These are phyloP conservation scores for Pseudotriccus pelzelni DNA, from an alignment of 2,797 vertebrate genomes.

Conservation along the genomic window DNA sequence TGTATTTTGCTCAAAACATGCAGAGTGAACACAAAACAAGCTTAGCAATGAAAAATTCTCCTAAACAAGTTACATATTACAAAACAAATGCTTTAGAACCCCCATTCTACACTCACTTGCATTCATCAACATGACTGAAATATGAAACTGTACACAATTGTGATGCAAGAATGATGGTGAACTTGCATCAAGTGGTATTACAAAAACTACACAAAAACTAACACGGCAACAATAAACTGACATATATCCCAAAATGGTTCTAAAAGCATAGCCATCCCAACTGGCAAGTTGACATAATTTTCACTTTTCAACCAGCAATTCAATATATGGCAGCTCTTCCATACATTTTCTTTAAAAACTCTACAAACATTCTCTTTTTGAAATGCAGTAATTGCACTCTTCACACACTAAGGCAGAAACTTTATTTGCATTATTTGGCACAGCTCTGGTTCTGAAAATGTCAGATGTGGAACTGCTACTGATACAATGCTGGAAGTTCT, in stretches of 20 bases:
- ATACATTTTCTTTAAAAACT: not conserved
- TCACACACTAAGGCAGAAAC: not conserved
- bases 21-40: conserved; percentile 5
- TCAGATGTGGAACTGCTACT: not conserved
- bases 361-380: not conserved
- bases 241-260: not conserved
- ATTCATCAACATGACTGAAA: not conserved
- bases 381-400: not conserved
- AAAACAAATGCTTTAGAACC: not conserved
- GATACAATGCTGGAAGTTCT: not conserved
- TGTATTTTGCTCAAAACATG: not conserved
- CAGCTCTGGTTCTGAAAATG: not conserved
- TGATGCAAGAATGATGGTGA: not conserved
- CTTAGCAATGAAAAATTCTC: not conserved
- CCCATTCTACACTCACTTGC: not conserved
- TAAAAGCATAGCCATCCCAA: not conserved
- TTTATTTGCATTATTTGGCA: not conserved
- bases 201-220: not conserved
- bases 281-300: not conserved
- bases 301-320: not conserved
- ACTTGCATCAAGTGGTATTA: not conserved
- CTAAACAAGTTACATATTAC: not conserved
- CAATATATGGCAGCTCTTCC: not conserved
- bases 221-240: not conserved
- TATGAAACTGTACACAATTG: not conserved